phyloP scores from a whole-genome alignment of 2,888 invertebrate species.

The Xestia xanthographa region DNA sequence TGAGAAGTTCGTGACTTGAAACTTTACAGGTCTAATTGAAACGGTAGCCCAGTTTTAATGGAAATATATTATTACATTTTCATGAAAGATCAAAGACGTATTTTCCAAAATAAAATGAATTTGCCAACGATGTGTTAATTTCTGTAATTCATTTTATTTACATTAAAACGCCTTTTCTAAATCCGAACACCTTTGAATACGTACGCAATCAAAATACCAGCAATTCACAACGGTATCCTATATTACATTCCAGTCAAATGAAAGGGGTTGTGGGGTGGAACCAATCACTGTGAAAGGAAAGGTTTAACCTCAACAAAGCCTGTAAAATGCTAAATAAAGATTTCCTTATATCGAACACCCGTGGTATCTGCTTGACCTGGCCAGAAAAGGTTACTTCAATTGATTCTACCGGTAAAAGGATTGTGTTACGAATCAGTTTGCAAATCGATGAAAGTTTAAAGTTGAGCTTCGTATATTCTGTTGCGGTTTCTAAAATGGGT shows the following conservation, averaged over 20 bases:
- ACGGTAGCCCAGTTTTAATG: not conserved
- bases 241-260: conserved; percentile 60
- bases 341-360: conserved; percentile 72
- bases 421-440: conserved; percentile 54
- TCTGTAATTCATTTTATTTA: not conserved
- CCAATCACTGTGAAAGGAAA: conserved; percentile 83
- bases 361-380: conserved; percentile 60
- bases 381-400: conserved; percentile 54
- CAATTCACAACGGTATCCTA: conserved; percentile 28
- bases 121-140: too few species aligned
- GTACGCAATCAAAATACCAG: conserved; percentile 30
- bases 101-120: not conserved
- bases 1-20: too few species aligned
- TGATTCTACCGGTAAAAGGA: conserved; percentile 64
- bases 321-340: conserved; percentile 76
- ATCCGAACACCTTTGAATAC: not conserved
- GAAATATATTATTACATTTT: not conserved
- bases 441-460: conserved; percentile 22
- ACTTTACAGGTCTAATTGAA: not conserved
- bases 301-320: conserved; percentile 75
- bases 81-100: not conserved
- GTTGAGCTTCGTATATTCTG: not conserved
- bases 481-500: not conserved
- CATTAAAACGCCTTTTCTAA: not conserved
- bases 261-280: conserved; percentile 71